Conservation (phyloP, 2,797 vertebrate species). For the Limosa lapponica region DNA sequence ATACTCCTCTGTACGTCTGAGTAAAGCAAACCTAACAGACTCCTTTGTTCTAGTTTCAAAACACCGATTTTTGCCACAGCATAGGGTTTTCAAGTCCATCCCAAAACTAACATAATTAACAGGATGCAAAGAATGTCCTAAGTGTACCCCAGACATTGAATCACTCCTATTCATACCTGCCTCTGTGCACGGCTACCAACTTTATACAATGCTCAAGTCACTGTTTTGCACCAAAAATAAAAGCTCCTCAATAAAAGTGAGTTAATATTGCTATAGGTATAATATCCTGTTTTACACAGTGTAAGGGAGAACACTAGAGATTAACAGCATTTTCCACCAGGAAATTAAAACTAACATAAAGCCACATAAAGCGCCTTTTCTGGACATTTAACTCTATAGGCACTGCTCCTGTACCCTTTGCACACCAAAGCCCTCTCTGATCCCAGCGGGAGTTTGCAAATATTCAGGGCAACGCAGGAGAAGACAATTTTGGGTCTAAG, state of each 20-base stretch:
- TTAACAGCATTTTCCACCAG: slow-evolving; percentile 60
- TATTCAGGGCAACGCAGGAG: neutral
- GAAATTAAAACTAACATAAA: slow-evolving; percentile 71
- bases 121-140: slow-evolving; percentile 20
- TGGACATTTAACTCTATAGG: slow-evolving; percentile 49
- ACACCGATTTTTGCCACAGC: slow-evolving; percentile 43
- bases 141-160: slow-evolving; percentile 16
- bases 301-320: slow-evolving; percentile 50
- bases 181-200: neutral
- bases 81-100: slow-evolving; percentile 51
- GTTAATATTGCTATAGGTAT: slow-evolving; percentile 51
- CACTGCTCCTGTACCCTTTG: neutral
- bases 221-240: slow-evolving; percentile 49
- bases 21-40: slow-evolving; percentile 44
- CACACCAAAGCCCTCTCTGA: neutral
- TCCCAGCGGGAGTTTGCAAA: neutral
- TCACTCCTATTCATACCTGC: neutral
- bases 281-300: slow-evolving; percentile 48
- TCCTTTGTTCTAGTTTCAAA: slow-evolving; percentile 73
- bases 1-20: slow-evolving; percentile 3
- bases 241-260: slow-evolving; percentile 40
- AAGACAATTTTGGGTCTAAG: neutral
- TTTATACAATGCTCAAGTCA: neutral
- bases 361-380: slow-evolving; percentile 34
- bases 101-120: slow-evolving; percentile 52